These are phyloP conservation scores for Exephanes ischioxanthus DNA, from an alignment of 2,888 invertebrate genomes.

Conservation along the genomic window DNA sequence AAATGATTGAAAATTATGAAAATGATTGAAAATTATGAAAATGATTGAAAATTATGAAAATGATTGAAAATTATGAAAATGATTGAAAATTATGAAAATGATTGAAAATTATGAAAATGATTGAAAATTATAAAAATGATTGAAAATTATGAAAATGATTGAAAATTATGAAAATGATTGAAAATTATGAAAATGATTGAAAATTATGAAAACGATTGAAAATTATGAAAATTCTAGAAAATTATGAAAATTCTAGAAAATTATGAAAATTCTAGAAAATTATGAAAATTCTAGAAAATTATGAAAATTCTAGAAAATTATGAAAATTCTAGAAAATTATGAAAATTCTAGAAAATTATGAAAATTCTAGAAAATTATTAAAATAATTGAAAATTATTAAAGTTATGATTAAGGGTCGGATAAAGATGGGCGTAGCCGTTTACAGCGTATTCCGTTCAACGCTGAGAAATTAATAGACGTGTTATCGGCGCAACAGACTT, in stretches of 20 bases:
- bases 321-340: too few relatives aligned
- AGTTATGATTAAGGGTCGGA: background rate
- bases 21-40: too few relatives aligned
- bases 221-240: too few relatives aligned
- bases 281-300: background rate
- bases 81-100: background rate
- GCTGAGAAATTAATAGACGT: background rate
- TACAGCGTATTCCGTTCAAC: background rate
- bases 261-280: too few relatives aligned
- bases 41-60: background rate
- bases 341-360: background rate
- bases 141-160: background rate
- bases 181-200: too few relatives aligned
- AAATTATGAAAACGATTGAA: background rate
- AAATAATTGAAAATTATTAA: too few relatives aligned
- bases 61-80: background rate
- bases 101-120: background rate
- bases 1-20: background rate
- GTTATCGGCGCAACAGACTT: constrained; percentile 88
- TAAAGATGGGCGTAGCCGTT: background rate
- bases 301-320: too few relatives aligned
- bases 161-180: too few relatives aligned
- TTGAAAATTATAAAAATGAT: background rate
- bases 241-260: too few relatives aligned
- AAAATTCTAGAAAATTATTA: background rate